Base-by-base conservation (phyloP, 1,140 invertebrate genomes). In the Popillia japonica region DNA sequence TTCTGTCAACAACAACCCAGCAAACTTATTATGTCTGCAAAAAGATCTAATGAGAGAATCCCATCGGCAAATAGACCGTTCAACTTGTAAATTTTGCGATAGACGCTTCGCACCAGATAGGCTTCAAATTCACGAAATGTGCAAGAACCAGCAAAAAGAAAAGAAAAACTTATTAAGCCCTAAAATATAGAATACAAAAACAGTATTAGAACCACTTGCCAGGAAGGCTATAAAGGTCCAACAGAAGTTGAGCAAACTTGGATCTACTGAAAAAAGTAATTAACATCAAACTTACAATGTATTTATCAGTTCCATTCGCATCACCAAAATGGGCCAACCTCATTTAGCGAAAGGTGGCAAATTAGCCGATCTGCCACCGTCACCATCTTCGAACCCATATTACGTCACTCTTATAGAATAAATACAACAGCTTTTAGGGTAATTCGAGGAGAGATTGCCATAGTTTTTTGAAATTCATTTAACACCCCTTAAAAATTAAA, bases 231-330 rank as follows among this genome's bases (percentile, higher is more conserved):
- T 76, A 79, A 83, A 22, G 48, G 20, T 40, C 17, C 59, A 42
- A 42, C 42, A 22, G 2, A 82, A 79, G 80, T n/a, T n/a, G n/a
- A 3, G 40, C n/a, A 81, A 20, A 80, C 79, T 80, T 42, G 85
- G 83, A 85, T 81, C 6, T 40, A 83, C 40, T 40, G 91, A 92
- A 81, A 94, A 93, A 83, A 91, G 87, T 76, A 94, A 95, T 87
- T 99, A 97, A 97, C 90, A 96, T 9, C 91, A 93, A 85, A 95
- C 98, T 84, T 96, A 98, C 87, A 95, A 98, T 84, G 95, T 96
- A 81, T 98, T 99, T 86, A 96, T 99, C 73, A 88, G 91, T 77
- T 92, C 96, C 0, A 96, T 99, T 78, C 90, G 96, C 20, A 94
- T 96, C 0, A 97, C 98, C 0, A 98, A 98, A 85, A 90, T 93